Base-by-base conservation (phyloP, 2,113 vertebrate genomes). In the Ramphastos sulfuratus region DNA sequence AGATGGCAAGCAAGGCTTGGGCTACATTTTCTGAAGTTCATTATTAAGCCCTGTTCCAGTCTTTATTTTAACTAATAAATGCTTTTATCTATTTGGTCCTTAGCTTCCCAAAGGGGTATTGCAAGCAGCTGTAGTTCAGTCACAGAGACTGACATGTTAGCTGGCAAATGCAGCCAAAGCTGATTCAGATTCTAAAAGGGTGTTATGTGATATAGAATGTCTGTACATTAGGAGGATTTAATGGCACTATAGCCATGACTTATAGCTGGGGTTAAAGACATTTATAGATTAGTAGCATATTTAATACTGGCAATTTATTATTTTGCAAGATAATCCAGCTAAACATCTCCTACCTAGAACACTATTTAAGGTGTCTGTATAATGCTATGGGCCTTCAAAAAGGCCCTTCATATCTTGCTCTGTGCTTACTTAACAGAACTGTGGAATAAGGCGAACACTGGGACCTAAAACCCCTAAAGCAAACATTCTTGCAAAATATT, bases 401-500 rank as follows among this genome's bases (percentile, higher is more conserved):
- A 65, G 0, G 1, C 4, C 42, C 31, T 30, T 46, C 24, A 42
- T 15, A 15, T 52, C 52, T 93, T 73, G 52, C 25, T 80, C 52
- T 18, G 52, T 31, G 13, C 35, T 82, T 50, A 28, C 14, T 78
- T 72, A 70, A 74, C 42, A 52, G 52, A 58, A 80, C 31, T 74
- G 15, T 70, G 44, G 48, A 90, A 56, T 52, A 77, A 23, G 37
- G 67, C 33, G 90, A 76, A 52, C 61, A 59, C 39, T 52, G 72
- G 55, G 39, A 37, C 42, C 60, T 82, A 61, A 87, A 95, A 50
- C 16, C 42, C 64, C 31, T 24, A 33, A 25, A 67, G 56, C 73
- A 83, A 73, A 88, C 69, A 78, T 48, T 63, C 70, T 60, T 83
- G 82, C 28, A 75, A 92, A 93, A 65, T 84, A 86, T 90, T 94